phyloP scores from a whole-genome alignment of 1,140 invertebrate genomes.

The Acromyrmex heyeri region DNA sequence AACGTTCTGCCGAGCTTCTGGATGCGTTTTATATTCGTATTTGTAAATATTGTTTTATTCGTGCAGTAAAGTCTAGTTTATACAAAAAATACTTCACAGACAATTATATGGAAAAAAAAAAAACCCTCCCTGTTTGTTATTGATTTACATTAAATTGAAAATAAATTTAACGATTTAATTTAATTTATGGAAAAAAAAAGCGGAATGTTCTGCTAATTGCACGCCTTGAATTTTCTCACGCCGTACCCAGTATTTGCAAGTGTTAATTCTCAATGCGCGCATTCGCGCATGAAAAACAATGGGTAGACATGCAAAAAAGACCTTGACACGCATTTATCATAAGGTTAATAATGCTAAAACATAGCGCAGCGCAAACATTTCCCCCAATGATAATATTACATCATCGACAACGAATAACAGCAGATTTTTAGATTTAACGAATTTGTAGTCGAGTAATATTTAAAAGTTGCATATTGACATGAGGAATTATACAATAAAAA shows the following conservation, averaged over 20 bases:
- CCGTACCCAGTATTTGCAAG: conserved; percentile 45
- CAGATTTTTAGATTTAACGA: neutral
- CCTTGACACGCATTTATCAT: conserved; percentile 69
- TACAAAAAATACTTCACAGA: neutral
- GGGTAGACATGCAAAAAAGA: conserved; percentile 29
- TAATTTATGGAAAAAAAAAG: neutral
- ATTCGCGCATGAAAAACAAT: conserved; percentile 58
- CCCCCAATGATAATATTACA: neutral
- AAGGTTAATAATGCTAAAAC: conserved; percentile 60
- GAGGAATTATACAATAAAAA: neutral
- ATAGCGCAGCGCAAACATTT: neutral
- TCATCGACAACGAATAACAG: neutral
- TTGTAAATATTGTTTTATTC: conserved; percentile 21
- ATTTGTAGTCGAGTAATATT: neutral
- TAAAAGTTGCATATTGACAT: neutral
- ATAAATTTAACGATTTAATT: conserved; percentile 16
- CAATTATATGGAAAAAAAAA: neutral
- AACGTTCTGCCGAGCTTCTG: neutral
- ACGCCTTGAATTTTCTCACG: conserved; percentile 29
- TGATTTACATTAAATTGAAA: neutral
- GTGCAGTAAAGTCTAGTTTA: neutral
- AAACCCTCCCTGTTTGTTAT: neutral
- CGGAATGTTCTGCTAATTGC: neutral
- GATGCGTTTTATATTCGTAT: neutral
- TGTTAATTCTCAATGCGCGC: conserved; percentile 56